Conservation (phyloP, 2,113 vertebrate species). For the Psilopsiagon aymara region DNA sequence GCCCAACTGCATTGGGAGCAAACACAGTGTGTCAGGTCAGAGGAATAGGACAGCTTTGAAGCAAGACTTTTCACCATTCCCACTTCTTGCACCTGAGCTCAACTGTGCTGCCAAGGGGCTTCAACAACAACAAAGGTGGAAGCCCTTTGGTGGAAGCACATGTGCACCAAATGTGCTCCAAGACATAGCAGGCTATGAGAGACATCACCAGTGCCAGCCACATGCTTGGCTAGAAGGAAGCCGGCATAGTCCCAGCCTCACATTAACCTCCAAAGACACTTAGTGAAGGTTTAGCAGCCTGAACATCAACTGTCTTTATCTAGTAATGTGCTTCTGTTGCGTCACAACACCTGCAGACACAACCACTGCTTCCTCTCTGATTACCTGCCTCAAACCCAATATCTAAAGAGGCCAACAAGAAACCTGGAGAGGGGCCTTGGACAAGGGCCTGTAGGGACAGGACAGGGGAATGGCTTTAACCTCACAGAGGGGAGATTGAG, state of each 20-base stretch:
- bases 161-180: not conserved
- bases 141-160: too few relatives aligned
- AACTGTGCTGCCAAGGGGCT: accelerated
- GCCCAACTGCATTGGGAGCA: accelerated
- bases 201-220: not conserved
- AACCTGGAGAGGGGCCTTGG: not conserved
- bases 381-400: not conserved
- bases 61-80: too few relatives aligned
- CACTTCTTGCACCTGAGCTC: not conserved
- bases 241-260: not conserved
- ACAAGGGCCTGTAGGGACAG: not conserved
- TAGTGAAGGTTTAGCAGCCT: not conserved
- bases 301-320: not conserved
- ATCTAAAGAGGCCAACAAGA: not conserved
- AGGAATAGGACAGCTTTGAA: not conserved
- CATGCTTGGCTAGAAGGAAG: not conserved
- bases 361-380: not conserved
- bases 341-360: not conserved
- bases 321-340: not conserved
- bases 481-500: not conserved
- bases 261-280: not conserved
- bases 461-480: not conserved
- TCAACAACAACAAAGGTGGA: accelerated
- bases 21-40: too few relatives aligned
- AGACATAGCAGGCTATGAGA: not conserved